Percentiles rank a stretch among this genome's conserved stretches.
These are phyloP conservation scores for Thunnus albacares DNA, from an alignment of 2,797 vertebrate species.

Conservation along the genomic window DNA sequence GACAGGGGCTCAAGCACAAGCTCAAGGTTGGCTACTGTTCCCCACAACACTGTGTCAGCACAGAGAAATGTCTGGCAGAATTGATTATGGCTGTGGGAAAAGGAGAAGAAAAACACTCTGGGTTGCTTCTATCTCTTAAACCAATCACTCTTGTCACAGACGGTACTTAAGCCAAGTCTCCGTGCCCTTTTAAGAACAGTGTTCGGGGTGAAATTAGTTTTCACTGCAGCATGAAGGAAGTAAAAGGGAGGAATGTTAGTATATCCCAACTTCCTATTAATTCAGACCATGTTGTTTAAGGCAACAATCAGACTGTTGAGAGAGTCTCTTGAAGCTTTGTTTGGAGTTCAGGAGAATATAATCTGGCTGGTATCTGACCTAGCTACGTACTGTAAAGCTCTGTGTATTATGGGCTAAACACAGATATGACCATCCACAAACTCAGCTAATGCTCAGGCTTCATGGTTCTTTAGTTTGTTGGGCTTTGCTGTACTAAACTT, in stretches of 20 bases:
- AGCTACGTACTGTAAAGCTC: neutral
- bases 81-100: constrained; percentile 3
- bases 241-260: neutral
- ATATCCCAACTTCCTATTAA: neutral
- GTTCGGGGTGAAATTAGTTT: neutral
- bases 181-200: neutral
- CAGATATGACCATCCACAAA: constrained; percentile 9
- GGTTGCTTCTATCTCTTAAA: neutral
- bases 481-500: neutral
- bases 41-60: neutral
- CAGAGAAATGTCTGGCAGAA: constrained; percentile 7
- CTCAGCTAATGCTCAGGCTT: neutral
- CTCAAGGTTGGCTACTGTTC: neutral
- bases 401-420: constrained; percentile 2
- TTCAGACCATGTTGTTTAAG: constrained; percentile 10
- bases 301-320: neutral
- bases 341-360: constrained; percentile 9
- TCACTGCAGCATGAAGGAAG: neutral
- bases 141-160: constrained; percentile 2
- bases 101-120: neutral
- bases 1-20: neutral
- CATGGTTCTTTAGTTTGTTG: neutral
- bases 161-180: constrained; percentile 1
- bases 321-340: constrained; percentile 4
- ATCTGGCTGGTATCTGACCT: neutral